phyloP scores from a whole-genome alignment of 1,140 invertebrate genomes.

The Trachymyrmex cornetzi region DNA sequence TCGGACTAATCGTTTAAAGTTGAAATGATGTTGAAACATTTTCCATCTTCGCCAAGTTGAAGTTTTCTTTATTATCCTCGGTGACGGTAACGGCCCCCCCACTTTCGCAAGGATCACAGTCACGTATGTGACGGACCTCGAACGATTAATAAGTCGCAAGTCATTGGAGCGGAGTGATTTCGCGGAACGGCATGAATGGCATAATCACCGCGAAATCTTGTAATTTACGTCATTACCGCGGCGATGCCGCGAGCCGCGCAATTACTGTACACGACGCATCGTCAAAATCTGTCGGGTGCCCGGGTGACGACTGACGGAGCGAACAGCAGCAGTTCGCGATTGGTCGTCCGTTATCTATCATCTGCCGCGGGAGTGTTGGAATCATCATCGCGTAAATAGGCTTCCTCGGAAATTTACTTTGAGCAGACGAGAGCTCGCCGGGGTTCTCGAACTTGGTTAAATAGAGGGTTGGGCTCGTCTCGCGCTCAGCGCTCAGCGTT shows the following conservation, averaged over 20 bases:
- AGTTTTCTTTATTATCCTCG: background rate
- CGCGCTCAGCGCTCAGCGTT: background rate
- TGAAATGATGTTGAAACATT: background rate
- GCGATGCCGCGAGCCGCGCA: background rate
- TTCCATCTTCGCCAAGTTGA: background rate
- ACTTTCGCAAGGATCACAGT: background rate
- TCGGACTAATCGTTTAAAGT: background rate
- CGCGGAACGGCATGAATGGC: background rate
- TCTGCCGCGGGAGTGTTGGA: constrained; percentile 63
- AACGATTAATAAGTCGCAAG: constrained; percentile 12
- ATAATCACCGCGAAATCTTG: constrained; percentile 8
- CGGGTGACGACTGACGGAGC: background rate
- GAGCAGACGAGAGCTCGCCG: constrained; percentile 19
- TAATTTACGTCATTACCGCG: constrained; percentile 24
- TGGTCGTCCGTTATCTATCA: constrained; percentile 66
- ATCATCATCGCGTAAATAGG: constrained; percentile 59
- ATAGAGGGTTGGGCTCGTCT: constrained; percentile 2
- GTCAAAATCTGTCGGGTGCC: constrained; percentile 44
- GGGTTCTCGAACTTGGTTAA: constrained; percentile 52
- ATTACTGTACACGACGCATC: constrained; percentile 6
- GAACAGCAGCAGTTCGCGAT: constrained; percentile 26
- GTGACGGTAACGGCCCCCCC: background rate
- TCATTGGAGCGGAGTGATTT: constrained; percentile 7
- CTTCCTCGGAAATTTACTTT: constrained; percentile 59
- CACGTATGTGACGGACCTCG: background rate